Percentiles rank a stretch among this genome's conserved stretches.
Conservation (phyloP, 2,888 invertebrate genomes). For the Atethmia centrago region DNA sequence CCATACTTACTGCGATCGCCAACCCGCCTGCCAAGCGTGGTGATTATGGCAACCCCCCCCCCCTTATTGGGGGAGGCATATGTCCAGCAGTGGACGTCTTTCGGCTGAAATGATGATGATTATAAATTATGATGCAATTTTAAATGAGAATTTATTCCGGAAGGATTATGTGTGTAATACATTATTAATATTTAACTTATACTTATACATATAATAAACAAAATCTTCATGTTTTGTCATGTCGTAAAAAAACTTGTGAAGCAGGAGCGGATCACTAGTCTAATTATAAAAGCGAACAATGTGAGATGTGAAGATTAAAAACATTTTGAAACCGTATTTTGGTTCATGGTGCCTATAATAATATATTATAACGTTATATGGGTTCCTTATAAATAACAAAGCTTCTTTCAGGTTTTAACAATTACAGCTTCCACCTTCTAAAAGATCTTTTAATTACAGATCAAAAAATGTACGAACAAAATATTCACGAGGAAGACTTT, state of each 20-base stretch:
- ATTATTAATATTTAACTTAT: too few relatives aligned
- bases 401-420: neutral
- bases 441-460: constrained; percentile 47
- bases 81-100: too few relatives aligned
- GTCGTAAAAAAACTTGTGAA: neutral
- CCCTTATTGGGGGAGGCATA: too few relatives aligned
- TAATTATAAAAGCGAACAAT: neutral
- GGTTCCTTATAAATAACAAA: neutral
- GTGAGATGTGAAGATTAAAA: neutral
- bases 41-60: too few relatives aligned
- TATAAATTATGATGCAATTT: neutral
- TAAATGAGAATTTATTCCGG: neutral
- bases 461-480: constrained; percentile 32
- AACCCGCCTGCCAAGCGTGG: too few relatives aligned
- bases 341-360: neutral
- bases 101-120: too few relatives aligned
- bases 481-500: constrained; percentile 33
- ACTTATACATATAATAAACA: too few relatives aligned
- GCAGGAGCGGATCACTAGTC: neutral
- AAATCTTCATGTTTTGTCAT: neutral
- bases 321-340: too few relatives aligned
- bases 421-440: constrained; percentile 11
- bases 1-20: too few relatives aligned
- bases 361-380: neutral
- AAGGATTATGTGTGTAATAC: neutral